These are phyloP conservation scores for Silurus asotus DNA, from an alignment of 2,113 vertebrate species.

Conservation along the genomic window DNA sequence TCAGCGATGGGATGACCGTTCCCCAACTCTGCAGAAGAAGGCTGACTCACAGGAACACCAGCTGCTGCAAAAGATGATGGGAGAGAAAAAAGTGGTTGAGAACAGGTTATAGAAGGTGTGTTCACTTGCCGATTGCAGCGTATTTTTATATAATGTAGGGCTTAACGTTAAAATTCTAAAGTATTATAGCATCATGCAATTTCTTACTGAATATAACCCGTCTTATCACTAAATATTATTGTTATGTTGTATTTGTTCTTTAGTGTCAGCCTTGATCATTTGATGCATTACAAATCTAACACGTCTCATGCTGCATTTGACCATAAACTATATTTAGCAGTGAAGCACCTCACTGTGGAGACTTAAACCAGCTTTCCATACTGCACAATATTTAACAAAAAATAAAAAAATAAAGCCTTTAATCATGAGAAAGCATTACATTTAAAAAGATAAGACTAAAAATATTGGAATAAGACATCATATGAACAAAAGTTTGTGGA, in stretches of 20 bases:
- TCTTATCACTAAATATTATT: not conserved
- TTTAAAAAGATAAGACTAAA: not conserved
- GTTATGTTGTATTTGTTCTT: not conserved
- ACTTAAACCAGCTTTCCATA: not conserved
- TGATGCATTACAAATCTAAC: not conserved
- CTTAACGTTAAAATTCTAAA: not conserved
- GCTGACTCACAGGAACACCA: conserved; percentile 74
- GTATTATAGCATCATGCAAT: not conserved
- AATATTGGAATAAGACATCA: not conserved
- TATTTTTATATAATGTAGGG: not conserved
- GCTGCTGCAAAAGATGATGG: conserved; percentile 46
- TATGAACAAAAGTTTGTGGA: too few relatives aligned
- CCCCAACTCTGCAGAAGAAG: conserved; percentile 73
- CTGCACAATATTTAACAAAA: not conserved
- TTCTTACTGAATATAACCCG: not conserved
- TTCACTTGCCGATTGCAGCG: not conserved
- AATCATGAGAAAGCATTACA: not conserved
- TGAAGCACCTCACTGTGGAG: not conserved
- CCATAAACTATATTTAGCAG: not conserved
- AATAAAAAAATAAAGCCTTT: not conserved
- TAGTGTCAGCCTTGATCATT: not conserved
- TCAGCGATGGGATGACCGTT: conserved; percentile 70
- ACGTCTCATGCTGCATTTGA: not conserved
- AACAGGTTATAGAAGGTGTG: too few relatives aligned
- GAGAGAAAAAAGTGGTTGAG: conserved; percentile 37